Conservation (phyloP, 2,888 invertebrate genomes). For the Scaptomyza parva region DNA sequence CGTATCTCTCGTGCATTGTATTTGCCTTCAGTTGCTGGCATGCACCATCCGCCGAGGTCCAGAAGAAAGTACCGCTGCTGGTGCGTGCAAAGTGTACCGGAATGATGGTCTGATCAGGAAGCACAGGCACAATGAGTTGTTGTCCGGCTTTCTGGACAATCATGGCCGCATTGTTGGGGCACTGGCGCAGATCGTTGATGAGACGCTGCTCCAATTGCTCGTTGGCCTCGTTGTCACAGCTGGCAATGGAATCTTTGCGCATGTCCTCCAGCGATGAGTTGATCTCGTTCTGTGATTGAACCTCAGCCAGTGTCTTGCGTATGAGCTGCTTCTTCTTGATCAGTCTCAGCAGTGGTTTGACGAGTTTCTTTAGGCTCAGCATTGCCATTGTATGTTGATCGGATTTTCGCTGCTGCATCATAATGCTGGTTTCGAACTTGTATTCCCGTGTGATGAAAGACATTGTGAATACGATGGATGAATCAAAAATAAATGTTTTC, state of each 20-base stretch:
- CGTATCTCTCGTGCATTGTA: constrained; percentile 68
- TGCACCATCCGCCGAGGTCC: constrained; percentile 87
- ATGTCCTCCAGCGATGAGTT: constrained; percentile 83
- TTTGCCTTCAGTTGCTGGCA: constrained; percentile 55
- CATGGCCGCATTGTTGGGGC: constrained; percentile 89
- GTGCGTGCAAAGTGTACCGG: constrained; percentile 93
- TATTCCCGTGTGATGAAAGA: constrained; percentile 83
- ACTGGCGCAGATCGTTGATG: constrained; percentile 89
- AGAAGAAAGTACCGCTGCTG: constrained; percentile 92
- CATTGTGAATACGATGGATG: constrained; percentile 55
- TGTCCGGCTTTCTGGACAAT: constrained; percentile 87
- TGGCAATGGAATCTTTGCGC: constrained; percentile 82
- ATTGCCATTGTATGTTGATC: constrained; percentile 82
- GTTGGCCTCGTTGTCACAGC: constrained; percentile 86
- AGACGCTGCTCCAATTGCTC: constrained; percentile 92
- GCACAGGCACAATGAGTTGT: constrained; percentile 78
- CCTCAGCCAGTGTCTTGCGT: constrained; percentile 81
- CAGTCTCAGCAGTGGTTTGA: constrained; percentile 82
- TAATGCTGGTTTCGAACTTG: constrained; percentile 79
- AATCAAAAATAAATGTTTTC: constrained; percentile 9
- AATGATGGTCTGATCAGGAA: constrained; percentile 80
- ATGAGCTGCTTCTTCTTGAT: constrained; percentile 82
- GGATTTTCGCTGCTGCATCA: constrained; percentile 76
- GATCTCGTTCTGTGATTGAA: constrained; percentile 81
- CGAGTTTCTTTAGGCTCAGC: constrained; percentile 81